Conservation (phyloP, 2,797 vertebrate species). For the Argentina silus region DNA sequence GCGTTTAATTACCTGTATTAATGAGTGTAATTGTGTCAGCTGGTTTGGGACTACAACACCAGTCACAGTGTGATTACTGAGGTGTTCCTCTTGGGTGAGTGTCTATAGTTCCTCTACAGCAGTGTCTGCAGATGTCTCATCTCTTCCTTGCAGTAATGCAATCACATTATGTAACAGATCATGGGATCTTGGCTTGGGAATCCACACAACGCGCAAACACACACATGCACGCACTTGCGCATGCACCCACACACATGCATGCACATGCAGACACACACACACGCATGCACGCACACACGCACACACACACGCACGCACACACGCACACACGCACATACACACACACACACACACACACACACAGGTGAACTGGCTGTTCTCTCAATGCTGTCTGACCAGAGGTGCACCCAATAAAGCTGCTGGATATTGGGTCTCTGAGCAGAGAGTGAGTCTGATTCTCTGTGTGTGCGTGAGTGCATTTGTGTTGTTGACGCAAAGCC, state of each 20-base stretch:
- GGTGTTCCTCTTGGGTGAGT: conserved; percentile 49
- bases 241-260: too few species aligned
- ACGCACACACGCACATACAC: too few species aligned
- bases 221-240: too few species aligned
- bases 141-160: background rate
- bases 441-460: background rate
- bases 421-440: background rate
- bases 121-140: conserved; percentile 8
- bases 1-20: conserved; percentile 61
- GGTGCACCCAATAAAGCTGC: background rate
- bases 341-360: too few species aligned
- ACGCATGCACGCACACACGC: too few species aligned
- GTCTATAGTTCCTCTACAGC: conserved; percentile 39
- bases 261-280: too few species aligned
- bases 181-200: too few species aligned
- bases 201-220: too few species aligned
- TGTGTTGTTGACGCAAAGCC: background rate
- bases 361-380: too few species aligned
- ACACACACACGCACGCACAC: too few species aligned
- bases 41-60: conserved; percentile 53
- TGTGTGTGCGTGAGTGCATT: conserved; percentile 6
- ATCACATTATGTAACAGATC: too few species aligned
- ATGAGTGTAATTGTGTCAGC: conserved; percentile 60
- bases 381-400: background rate
- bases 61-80: conserved; percentile 50